phyloP scores from a whole-genome alignment of 2,888 invertebrate species.

The Tachina fera region DNA sequence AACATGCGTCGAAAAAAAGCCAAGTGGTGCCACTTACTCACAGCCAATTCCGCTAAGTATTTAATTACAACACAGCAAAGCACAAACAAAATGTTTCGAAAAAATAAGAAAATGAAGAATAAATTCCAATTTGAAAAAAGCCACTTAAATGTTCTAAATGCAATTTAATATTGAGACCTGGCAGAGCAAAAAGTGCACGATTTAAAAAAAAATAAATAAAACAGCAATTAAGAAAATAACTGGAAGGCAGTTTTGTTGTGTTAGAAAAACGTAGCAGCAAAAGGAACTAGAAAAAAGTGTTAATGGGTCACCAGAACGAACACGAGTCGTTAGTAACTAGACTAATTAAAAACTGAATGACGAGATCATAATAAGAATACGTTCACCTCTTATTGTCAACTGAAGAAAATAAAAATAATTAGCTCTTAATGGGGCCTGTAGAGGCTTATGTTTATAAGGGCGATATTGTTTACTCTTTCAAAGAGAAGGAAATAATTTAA shows the following conservation, averaged over 20 bases:
- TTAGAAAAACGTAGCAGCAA: neutral
- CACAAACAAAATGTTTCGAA: neutral
- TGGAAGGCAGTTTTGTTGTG: neutral
- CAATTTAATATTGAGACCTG: slow-evolving; percentile 23
- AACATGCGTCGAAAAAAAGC: slow-evolving; percentile 17
- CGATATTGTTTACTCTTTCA: too few species aligned
- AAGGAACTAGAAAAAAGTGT: slow-evolving; percentile 34
- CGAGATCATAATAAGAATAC: slow-evolving; percentile 20
- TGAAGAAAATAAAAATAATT: neutral
- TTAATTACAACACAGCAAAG: slow-evolving; percentile 33
- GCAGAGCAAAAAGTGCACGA: neutral
- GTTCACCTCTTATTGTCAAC: neutral
- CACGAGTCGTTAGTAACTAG: neutral
- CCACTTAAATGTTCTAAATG: slow-evolving; percentile 13
- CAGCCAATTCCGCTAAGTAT: neutral
- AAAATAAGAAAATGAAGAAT: neutral
- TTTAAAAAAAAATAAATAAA: slow-evolving; percentile 33
- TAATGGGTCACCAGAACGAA: slow-evolving; percentile 55
- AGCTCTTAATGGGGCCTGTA: neutral
- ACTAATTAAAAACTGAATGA: neutral
- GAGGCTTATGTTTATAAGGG: neutral
- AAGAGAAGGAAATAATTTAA: too few species aligned
- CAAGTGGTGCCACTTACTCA: slow-evolving; percentile 8
- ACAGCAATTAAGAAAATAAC: slow-evolving; percentile 33
- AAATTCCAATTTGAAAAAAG: neutral